Conservation (phyloP, 2,888 invertebrate genomes). For the Nasonovia ribisnigri region DNA sequence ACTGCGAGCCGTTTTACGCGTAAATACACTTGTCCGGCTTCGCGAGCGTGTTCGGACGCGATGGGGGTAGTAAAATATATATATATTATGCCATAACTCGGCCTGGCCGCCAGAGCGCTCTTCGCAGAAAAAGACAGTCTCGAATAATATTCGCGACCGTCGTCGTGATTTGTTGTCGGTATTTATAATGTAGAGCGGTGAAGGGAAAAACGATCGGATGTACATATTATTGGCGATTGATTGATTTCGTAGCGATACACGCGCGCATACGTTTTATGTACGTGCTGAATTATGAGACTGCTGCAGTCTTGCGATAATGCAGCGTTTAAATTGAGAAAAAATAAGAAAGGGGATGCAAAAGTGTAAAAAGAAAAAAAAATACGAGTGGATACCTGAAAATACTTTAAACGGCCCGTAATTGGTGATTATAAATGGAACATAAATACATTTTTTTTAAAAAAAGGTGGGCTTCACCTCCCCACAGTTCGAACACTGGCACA, state of each 20-base stretch:
- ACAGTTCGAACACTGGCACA: neutral
- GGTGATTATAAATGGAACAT: too few relatives aligned
- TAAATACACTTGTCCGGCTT: conserved; percentile 50
- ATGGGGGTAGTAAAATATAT: neutral
- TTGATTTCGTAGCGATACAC: neutral
- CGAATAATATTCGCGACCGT: neutral
- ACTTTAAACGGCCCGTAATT: too few relatives aligned
- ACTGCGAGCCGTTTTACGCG: conserved; percentile 30
- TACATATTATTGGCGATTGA: neutral
- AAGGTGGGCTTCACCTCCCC: too few relatives aligned
- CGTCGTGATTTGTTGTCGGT: neutral
- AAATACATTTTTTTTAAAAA: too few relatives aligned
- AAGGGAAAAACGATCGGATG: neutral
- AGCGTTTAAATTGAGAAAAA: too few relatives aligned
- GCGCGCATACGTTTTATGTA: too few relatives aligned
- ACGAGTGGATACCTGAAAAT: too few relatives aligned
- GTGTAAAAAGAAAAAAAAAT: neutral
- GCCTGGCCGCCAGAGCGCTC: conserved; percentile 54
- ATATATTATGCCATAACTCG: neutral
- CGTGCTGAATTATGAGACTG: too few relatives aligned
- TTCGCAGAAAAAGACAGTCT: neutral
- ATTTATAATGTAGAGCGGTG: neutral
- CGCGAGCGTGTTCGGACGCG: conserved; percentile 19
- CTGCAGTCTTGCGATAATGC: too few relatives aligned
- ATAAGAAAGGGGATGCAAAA: too few relatives aligned